Evolutionary conservation across 2,797 vertebrate species (phyloP).

Genomic region (Eulemur mongoz): DNA sequence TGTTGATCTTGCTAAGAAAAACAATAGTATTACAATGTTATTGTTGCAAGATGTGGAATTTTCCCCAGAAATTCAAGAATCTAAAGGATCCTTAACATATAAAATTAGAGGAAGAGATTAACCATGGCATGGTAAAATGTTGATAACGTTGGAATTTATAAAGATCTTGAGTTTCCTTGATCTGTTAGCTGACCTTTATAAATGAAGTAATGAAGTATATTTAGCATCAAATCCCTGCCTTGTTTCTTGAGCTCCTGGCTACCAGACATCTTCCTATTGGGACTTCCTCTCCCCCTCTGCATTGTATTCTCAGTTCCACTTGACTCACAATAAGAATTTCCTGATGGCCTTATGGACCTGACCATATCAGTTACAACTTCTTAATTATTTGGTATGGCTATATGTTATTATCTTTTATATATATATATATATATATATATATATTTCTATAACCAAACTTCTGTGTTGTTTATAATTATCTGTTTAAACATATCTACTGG

Average conservation of each 20-base stretch:
- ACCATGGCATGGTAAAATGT: not conserved
- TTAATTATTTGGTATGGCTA: not conserved
- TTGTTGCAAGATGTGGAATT: not conserved
- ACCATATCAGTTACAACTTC: not conserved
- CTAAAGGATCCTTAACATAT: not conserved
- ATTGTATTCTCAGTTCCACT: not conserved
- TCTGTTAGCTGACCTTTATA: not conserved
- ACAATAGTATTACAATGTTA: not conserved
- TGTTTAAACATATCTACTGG: not conserved
- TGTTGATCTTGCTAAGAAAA: not conserved
- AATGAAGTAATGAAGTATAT: not conserved
- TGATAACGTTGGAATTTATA: not conserved
- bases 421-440: too few species aligned
- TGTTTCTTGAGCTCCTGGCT: not conserved
- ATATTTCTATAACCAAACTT: not conserved
- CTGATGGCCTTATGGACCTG: not conserved
- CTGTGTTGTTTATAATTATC: not conserved
- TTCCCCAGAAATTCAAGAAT: not conserved
- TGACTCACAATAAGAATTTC: not conserved
- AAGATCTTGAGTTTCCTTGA: not conserved
- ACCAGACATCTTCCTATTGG: not conserved
- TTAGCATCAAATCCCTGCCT: too few species aligned
- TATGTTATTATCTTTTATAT: not conserved
- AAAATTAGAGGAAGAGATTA: not conserved
- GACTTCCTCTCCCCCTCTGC: not conserved